A percentile compares a stretch with the other conserved stretches of the same genome.
Conservation (phyloP, 35 echinoderm and acorn worm species). For the Patiria miniata region DNA sequence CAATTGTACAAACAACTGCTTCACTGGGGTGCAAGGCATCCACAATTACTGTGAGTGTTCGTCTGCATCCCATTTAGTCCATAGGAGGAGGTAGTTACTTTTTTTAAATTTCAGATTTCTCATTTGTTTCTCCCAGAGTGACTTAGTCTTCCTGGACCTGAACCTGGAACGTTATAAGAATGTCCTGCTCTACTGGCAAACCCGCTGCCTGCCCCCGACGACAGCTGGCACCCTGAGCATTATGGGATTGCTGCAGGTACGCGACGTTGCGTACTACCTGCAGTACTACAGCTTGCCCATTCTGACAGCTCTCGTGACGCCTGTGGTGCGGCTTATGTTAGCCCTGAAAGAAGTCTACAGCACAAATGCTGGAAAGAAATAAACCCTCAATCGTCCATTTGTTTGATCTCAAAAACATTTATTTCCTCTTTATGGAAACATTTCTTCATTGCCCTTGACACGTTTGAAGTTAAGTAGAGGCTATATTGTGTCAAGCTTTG, state of each 20-base stretch:
- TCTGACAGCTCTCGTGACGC: constrained; percentile 70
- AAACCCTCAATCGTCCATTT: too few species aligned
- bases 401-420: too few species aligned
- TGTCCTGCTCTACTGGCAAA: constrained; percentile 67
- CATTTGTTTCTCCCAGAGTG: constrained; percentile 38
- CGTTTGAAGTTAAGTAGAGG: too few species aligned
- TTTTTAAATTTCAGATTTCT: too few species aligned
- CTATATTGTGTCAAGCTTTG: too few species aligned
- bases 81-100: too few species aligned
- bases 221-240: constrained; percentile 62
- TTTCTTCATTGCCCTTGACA: too few species aligned
- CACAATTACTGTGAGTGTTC: too few species aligned
- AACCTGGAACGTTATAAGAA: constrained; percentile 67
- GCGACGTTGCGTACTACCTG: constrained; percentile 73
- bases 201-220: constrained; percentile 68
- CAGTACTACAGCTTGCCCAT: constrained; percentile 82
- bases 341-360: constrained; percentile 71
- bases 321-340: constrained; percentile 62
- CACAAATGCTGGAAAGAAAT: not conserved
- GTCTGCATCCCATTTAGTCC: too few species aligned
- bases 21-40: too few species aligned
- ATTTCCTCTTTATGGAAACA: too few species aligned
- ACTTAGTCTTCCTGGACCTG: constrained; percentile 59
- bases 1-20: too few species aligned
- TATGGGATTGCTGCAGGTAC: constrained; percentile 63